phyloP scores from a whole-genome alignment of 2,888 invertebrate species.

The Pammene fasciana region DNA sequence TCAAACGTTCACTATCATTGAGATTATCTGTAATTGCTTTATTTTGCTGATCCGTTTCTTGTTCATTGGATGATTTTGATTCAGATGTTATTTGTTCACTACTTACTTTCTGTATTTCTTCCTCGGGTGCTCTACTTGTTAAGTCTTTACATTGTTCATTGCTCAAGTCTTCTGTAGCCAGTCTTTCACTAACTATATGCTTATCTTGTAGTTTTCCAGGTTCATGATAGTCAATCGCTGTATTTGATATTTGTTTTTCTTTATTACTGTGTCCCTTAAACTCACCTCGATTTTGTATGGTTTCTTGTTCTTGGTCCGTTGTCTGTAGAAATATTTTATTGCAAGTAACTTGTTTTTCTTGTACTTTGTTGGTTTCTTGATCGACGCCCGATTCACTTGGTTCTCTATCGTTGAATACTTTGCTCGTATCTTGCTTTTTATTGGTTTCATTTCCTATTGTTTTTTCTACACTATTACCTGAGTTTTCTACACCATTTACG shows the following conservation, averaged over 20 bases:
- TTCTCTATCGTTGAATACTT: neutral
- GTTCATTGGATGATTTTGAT: neutral
- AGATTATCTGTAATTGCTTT: neutral
- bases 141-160: neutral
- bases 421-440: neutral
- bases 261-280: no score
- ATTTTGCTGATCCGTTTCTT: neutral
- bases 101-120: neutral
- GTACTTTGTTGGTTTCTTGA: neutral
- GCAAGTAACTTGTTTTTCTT: neutral
- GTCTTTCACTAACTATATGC: neutral
- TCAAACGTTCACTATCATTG: neutral
- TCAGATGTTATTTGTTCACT: neutral
- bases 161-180: neutral
- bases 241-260: neutral
- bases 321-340: no score
- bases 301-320: no score
- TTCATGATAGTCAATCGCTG: neutral
- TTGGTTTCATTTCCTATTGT: neutral
- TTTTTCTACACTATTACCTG: neutral
- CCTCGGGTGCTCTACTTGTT: neutral
- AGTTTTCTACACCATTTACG: neutral
- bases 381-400: neutral
- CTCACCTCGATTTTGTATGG: neutral
- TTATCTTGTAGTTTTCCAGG: neutral